Percentiles rank a stretch among this genome's conserved stretches.
phyloP scores from a whole-genome alignment of 2,888 invertebrate species.

The Malacosoma neustria region DNA sequence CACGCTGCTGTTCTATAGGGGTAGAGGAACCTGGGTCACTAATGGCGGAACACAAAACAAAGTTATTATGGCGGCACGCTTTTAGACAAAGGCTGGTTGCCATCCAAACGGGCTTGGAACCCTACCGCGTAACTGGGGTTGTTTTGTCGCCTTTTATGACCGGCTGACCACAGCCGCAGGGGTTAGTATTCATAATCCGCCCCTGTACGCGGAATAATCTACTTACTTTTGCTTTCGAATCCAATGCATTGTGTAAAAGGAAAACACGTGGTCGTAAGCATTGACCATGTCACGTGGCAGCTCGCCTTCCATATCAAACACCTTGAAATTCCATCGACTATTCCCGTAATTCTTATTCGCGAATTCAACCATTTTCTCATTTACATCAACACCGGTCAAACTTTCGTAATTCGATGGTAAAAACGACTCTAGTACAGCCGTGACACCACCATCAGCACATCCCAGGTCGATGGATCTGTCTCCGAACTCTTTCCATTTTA shows the following conservation, averaged over 20 bases:
- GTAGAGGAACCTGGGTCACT: too few relatives aligned
- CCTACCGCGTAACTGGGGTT: too few relatives aligned
- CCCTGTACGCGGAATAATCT: not conserved
- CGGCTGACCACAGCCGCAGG: too few relatives aligned
- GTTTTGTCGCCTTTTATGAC: too few relatives aligned
- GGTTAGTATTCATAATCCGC: too few relatives aligned
- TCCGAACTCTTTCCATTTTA: conserved; percentile 2
- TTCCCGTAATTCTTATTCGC: conserved; percentile 2
- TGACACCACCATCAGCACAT: conserved; percentile 10
- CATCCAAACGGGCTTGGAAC: too few relatives aligned
- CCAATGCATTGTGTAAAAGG: conserved; percentile 7
- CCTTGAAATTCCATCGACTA: conserved; percentile 1
- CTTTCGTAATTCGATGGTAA: conserved; percentile 3
- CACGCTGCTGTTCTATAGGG: too few relatives aligned
- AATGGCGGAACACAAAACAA: too few relatives aligned
- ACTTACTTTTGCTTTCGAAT: conserved; percentile 7
- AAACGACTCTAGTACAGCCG: conserved; percentile 3
- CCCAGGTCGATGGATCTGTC: conserved; percentile 7
- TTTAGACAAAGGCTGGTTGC: too few relatives aligned
- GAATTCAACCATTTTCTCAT: conserved; percentile 2
- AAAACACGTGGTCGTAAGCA: conserved; percentile 5
- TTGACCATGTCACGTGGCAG: conserved; percentile 3
- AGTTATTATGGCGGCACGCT: too few relatives aligned
- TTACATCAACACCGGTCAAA: conserved; percentile 3
- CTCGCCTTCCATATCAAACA: conserved; percentile 2